These are phyloP conservation scores for Cyclargus thomasi DNA, from an alignment of 1,140 invertebrate genomes.

Conservation along the genomic window DNA sequence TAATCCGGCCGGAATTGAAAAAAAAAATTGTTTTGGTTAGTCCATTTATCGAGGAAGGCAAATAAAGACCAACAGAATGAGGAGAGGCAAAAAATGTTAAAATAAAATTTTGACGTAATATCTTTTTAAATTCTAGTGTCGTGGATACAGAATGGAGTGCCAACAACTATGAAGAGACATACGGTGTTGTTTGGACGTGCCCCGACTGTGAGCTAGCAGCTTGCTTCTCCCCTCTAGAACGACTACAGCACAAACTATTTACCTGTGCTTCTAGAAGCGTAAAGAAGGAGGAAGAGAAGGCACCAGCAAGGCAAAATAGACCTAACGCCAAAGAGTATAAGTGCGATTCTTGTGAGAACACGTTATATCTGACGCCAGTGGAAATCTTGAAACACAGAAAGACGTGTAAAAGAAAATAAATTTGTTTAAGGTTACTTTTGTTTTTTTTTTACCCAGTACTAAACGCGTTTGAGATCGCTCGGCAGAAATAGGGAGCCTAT, in stretches of 20 bases:
- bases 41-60: too few species aligned
- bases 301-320: constrained; percentile 64
- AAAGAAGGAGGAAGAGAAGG: constrained; percentile 46
- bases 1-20: too few species aligned
- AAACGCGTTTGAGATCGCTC: too few species aligned
- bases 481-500: too few species aligned
- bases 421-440: too few species aligned
- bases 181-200: constrained; percentile 76
- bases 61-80: too few species aligned
- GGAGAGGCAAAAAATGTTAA: too few species aligned
- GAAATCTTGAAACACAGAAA: constrained; percentile 86
- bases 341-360: constrained; percentile 82
- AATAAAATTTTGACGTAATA: too few species aligned
- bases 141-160: constrained; percentile 79
- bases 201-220: constrained; percentile 69
- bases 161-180: constrained; percentile 73
- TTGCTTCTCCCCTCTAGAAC: constrained; percentile 76
- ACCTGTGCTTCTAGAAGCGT: constrained; percentile 51
- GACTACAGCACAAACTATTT: constrained; percentile 73
- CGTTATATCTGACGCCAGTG: constrained; percentile 83
- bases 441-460: too few species aligned
- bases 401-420: constrained; percentile 68
- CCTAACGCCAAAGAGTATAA: constrained; percentile 82
- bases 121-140: constrained; percentile 62
- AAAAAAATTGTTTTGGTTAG: too few species aligned